These are phyloP conservation scores for Cerastis leucographa DNA, from an alignment of 2,888 invertebrate species.

Conservation along the genomic window DNA sequence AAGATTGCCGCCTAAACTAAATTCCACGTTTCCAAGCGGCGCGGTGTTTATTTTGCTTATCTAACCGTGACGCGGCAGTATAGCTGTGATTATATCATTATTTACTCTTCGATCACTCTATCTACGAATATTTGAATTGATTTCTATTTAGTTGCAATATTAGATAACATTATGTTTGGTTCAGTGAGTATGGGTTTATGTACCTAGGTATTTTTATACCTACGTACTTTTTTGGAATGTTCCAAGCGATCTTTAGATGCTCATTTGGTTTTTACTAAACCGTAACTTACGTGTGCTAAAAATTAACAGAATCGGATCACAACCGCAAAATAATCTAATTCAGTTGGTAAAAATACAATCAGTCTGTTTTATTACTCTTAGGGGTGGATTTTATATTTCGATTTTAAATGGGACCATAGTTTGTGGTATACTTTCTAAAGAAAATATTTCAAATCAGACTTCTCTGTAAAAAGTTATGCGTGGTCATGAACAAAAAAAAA, in stretches of 20 bases:
- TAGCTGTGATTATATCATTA: constrained; percentile 58
- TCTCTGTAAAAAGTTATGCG: too few relatives aligned
- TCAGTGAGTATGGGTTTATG: background rate
- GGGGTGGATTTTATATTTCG: too few relatives aligned
- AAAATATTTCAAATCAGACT: too few relatives aligned
- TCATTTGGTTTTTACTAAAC: background rate
- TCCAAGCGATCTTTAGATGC: background rate
- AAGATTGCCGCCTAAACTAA: constrained; percentile 47
- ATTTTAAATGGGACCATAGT: too few relatives aligned
- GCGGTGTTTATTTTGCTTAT: constrained; percentile 58
- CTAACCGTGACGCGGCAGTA: constrained; percentile 57
- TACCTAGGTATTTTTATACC: background rate
- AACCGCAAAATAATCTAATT: too few relatives aligned
- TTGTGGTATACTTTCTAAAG: too few relatives aligned
- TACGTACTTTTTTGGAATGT: background rate
- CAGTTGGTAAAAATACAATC: too few relatives aligned
- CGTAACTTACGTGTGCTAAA: too few relatives aligned
- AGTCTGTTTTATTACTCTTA: too few relatives aligned
- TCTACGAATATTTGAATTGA: constrained; percentile 55
- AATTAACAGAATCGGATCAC: too few relatives aligned
- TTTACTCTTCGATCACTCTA: constrained; percentile 50
- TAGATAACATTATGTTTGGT: constrained; percentile 8
- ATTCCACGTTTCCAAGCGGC: constrained; percentile 22
- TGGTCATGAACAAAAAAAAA: too few relatives aligned
- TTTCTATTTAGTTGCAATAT: constrained; percentile 32